Base-by-base conservation (phyloP, 1,140 invertebrate species). In the Drosophila repletoides region DNA sequence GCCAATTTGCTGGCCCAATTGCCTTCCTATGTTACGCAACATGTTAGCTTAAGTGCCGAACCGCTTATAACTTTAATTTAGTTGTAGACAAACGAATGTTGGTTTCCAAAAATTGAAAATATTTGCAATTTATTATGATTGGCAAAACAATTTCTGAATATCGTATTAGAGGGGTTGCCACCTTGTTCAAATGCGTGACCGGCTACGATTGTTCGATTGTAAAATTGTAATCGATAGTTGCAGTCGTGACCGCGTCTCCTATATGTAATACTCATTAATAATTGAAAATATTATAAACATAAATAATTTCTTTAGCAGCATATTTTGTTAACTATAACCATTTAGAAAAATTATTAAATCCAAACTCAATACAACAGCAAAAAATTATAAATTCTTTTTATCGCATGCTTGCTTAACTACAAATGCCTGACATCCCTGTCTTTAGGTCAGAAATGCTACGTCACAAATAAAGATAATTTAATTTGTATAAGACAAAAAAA, bases 21-120 rank as follows among this genome's bases (percentile, higher is more conserved):
- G 61, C 15, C 24, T 41, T 10, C 65, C 52, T 1, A 83, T 19
- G 48, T 65, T 83, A 3, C 69, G 48, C 12, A 83, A 58, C 79
- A 83, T 83, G 5, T 17, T 67, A 1, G 10, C 21, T 3, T 9
- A 9, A 31, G 5, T n/a, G 6, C 9, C 9, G 24, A 31, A 17
- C 22, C 10, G 12, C 22, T 19, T 33, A 17, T 14, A 26, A 24
- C 36, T 67, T 52, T 24, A 67, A 67, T 67, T 61, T 68, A 1
- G 31, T n/a, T 15, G 7, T 19, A 34, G n/a, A 12, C 12, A 24
- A 9, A 1, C 2, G 7, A 2, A 34, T 5, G 5, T 40, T 22
- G 9, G 6, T 7, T 6, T 6, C 22, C 21, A 3, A 2, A 34
- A 7, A 24, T 28, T 12, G 10, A 12, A 17, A 38, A 46, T 24